phyloP scores from a whole-genome alignment of 2,797 vertebrate species.

The Eutrigla gurnardus region DNA sequence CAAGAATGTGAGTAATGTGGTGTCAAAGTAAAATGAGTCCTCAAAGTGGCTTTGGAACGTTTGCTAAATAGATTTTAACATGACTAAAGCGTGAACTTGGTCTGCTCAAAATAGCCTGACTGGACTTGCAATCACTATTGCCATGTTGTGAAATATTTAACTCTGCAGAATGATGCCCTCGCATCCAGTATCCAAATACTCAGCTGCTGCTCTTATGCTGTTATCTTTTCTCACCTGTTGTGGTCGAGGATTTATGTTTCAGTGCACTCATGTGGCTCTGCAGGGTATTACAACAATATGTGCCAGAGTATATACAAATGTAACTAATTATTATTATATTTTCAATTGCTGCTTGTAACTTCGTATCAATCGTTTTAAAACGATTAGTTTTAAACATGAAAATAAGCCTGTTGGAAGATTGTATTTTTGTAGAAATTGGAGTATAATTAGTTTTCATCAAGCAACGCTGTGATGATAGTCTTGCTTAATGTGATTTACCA shows the following conservation, averaged over 20 bases:
- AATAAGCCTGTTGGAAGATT: not conserved
- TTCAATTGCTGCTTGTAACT: not conserved
- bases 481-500: too few relatives aligned
- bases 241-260: not conserved
- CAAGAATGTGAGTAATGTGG: not conserved
- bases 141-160: not conserved
- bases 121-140: not conserved
- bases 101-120: not conserved
- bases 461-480: too few relatives aligned
- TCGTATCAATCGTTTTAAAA: not conserved
- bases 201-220: not conserved
- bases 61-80: not conserved
- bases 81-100: not conserved
- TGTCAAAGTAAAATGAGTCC: not conserved
- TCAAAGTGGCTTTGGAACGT: not conserved
- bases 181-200: not conserved
- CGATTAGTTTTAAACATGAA: not conserved
- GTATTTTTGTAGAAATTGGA: not conserved
- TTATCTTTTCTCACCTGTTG: not conserved
- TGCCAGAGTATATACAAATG: not conserved
- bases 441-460: too few relatives aligned
- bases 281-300: slow-evolving; percentile 16
- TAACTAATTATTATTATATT: not conserved
- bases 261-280: slow-evolving; percentile 39
- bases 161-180: not conserved